Evolutionary conservation across 2,888 invertebrate species (phyloP).

Genomic region (Dexiosoma caninum): DNA sequence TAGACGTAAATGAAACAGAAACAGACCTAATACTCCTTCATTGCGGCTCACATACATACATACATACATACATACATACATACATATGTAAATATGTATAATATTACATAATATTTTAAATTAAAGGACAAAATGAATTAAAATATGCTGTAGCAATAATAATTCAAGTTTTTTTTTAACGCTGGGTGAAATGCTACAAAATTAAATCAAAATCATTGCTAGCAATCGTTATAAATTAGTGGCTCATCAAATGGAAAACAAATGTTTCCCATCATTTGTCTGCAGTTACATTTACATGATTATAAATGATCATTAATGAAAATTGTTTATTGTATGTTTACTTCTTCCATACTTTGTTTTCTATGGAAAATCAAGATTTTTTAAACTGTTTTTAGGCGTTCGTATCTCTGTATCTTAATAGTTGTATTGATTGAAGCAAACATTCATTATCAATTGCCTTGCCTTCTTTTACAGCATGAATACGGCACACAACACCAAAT

Average conservation of each 20-base stretch:
- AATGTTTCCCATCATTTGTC: slow-evolving; percentile 5
- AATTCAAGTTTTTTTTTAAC: too few species aligned
- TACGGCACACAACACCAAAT: not conserved
- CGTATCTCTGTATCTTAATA: slow-evolving; percentile 14
- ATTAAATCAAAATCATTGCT: not conserved
- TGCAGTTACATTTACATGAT: slow-evolving; percentile 30
- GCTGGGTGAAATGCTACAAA: not conserved
- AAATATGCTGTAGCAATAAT: too few species aligned
- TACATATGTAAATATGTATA: too few species aligned
- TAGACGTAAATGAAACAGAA: too few species aligned
- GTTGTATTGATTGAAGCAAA: slow-evolving; percentile 35
- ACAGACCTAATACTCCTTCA: too few species aligned
- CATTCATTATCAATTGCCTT: slow-evolving; percentile 48
- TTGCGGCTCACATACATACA: too few species aligned
- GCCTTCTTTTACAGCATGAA: slow-evolving; percentile 18
- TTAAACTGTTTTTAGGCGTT: slow-evolving; percentile 27
- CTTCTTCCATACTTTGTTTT: not conserved
- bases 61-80: not conserved
- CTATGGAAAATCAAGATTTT: not conserved
- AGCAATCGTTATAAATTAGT: not conserved
- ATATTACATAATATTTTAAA: too few species aligned
- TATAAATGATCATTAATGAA: slow-evolving; percentile 24
- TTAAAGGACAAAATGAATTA: too few species aligned
- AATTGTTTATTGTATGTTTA: slow-evolving; percentile 8
- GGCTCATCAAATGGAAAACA: not conserved